These are phyloP conservation scores for Dryoscopus gambensis DNA, from an alignment of 2,113 vertebrate genomes.

Conservation along the genomic window DNA sequence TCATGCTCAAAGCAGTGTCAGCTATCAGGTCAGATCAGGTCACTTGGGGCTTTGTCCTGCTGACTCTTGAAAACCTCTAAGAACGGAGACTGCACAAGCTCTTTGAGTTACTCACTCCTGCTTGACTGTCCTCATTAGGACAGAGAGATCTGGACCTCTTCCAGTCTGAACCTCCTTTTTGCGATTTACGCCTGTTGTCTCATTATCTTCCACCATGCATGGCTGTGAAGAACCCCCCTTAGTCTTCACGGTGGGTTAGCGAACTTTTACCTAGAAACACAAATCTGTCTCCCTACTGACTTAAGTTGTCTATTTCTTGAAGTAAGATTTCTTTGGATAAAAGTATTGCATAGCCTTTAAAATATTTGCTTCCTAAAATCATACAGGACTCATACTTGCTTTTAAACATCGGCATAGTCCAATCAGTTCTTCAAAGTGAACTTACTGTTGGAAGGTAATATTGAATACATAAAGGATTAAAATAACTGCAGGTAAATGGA, in stretches of 20 bases:
- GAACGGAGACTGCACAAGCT: not conserved
- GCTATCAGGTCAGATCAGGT: not conserved
- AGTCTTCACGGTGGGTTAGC: not conserved
- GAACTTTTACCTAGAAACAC: not conserved
- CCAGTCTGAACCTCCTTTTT: not conserved
- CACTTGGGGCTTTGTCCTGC: not conserved
- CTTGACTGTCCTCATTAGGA: not conserved
- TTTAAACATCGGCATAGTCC: not conserved
- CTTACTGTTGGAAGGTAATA: not conserved
- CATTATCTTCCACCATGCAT: not conserved
- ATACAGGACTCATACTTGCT: not conserved
- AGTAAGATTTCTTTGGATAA: not conserved
- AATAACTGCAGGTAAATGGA: not conserved
- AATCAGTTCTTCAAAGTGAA: not conserved
- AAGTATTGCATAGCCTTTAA: not conserved
- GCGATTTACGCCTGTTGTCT: not conserved
- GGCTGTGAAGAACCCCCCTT: not conserved
- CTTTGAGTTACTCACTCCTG: not conserved
- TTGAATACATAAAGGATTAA: not conserved
- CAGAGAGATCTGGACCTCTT: not conserved
- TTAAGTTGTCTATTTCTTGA: not conserved
- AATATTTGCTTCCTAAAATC: not conserved
- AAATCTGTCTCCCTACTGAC: not conserved
- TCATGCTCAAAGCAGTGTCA: not conserved
- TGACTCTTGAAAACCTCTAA: not conserved